These are phyloP conservation scores for Periphyllus acericola DNA, from an alignment of 2,888 invertebrate genomes.

Conservation along the genomic window DNA sequence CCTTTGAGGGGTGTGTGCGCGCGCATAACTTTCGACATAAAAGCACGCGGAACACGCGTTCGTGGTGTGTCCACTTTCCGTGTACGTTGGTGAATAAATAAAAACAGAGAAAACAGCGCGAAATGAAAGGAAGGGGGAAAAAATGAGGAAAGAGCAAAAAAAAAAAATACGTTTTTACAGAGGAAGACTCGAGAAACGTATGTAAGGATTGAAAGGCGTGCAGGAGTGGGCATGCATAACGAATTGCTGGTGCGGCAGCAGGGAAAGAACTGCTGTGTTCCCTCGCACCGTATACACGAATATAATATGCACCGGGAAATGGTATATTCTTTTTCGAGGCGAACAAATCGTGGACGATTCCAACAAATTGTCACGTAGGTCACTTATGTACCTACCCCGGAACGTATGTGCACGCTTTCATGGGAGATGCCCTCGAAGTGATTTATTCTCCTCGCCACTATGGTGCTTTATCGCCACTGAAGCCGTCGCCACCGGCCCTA, in stretches of 20 bases:
- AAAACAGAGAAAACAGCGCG: too few relatives aligned
- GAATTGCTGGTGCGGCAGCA: not conserved
- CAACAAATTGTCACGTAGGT: constrained; percentile 13
- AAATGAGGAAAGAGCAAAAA: not conserved
- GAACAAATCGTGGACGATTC: constrained; percentile 16
- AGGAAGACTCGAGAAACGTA: not conserved
- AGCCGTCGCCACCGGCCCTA: not conserved
- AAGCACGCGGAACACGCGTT: too few relatives aligned
- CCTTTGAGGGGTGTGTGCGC: too few relatives aligned
- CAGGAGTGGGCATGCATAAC: not conserved
- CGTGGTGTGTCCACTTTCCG: too few relatives aligned
- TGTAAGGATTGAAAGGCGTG: not conserved
- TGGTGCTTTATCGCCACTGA: not conserved
- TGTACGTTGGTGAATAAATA: too few relatives aligned
- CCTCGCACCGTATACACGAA: not conserved
- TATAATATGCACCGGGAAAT: not conserved
- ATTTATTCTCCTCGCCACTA: not conserved
- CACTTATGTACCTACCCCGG: too few relatives aligned
- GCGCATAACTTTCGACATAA: too few relatives aligned
- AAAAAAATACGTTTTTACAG: not conserved
- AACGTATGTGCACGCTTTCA: not conserved
- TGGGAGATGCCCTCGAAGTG: not conserved
- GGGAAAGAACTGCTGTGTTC: too few relatives aligned
- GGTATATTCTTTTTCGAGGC: not conserved
- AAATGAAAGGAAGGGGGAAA: not conserved